Evolutionary conservation across 1,140 invertebrate genomes (phyloP).

Genomic region (Latrodectus geometricus): DNA sequence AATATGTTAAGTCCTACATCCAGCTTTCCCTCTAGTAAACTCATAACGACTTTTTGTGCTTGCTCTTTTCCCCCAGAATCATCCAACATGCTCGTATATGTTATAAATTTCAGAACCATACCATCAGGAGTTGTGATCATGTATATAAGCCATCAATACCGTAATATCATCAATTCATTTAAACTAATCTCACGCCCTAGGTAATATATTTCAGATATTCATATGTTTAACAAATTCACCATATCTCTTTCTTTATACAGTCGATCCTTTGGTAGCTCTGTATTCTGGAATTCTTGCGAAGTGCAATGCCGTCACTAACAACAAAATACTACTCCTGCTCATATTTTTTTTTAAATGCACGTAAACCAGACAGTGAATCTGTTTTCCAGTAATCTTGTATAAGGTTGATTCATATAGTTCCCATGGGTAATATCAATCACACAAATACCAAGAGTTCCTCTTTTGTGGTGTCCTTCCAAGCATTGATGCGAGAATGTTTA

Average conservation of each 20-base stretch:
- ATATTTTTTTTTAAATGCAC: conserved; percentile 24
- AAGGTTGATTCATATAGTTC: conserved; percentile 10
- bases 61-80: conserved; percentile 10
- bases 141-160: conserved; percentile 66
- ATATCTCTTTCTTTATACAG: conserved; percentile 26
- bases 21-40: conserved; percentile 21
- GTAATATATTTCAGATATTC: conserved; percentile 62
- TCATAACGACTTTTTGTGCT: neutral
- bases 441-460: conserved; percentile 20
- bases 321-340: conserved; percentile 1
- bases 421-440: conserved; percentile 6
- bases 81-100: neutral
- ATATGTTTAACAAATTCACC: conserved; percentile 14
- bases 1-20: conserved; percentile 12
- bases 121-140: conserved; percentile 3
- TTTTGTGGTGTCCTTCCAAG: too few species aligned
- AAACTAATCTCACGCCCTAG: conserved; percentile 66
- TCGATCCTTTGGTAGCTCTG: conserved; percentile 11
- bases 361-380: too few species aligned
- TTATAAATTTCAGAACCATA: too few species aligned
- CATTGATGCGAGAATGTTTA: neutral
- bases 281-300: conserved; percentile 9
- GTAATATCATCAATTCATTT: conserved; percentile 69
- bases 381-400: conserved; percentile 30
- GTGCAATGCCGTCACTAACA: conserved; percentile 10